Percentiles rank a stretch among this genome's conserved stretches.
Conservation (phyloP, 2,888 invertebrate genomes). For the Horisme vitalbata region DNA sequence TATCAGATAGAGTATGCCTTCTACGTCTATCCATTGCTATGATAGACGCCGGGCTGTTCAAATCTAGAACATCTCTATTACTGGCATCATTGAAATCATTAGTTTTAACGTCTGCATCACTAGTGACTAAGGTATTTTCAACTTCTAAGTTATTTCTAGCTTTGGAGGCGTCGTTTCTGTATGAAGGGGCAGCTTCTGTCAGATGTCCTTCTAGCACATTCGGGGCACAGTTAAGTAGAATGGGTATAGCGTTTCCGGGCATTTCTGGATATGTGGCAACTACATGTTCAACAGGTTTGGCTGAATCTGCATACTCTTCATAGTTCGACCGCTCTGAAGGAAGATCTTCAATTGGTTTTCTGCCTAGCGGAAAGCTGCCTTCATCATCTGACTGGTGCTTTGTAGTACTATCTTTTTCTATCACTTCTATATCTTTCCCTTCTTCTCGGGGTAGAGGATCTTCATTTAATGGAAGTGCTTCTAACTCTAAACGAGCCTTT, state of each 20-base stretch:
- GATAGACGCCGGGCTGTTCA: conserved; percentile 20
- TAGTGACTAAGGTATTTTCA: neutral
- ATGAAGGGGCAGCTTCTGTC: conserved; percentile 9
- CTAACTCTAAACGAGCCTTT: neutral
- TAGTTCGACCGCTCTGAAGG: conserved; percentile 12
- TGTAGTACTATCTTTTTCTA: neutral
- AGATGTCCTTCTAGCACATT: conserved; percentile 41
- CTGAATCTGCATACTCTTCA: neutral
- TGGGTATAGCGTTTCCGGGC: conserved; percentile 27
- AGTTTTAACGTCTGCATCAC: too few species aligned
- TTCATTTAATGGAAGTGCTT: neutral
- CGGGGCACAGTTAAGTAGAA: conserved; percentile 46
- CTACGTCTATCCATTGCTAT: conserved; percentile 27
- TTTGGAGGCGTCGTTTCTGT: conserved; percentile 5
- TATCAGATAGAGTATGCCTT: conserved; percentile 26
- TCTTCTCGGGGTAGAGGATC: neutral
- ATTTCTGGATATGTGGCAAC: conserved; percentile 12
- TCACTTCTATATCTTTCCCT: neutral
- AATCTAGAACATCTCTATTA: conserved; percentile 8
- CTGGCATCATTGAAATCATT: too few species aligned
- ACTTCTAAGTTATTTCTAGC: conserved; percentile 1
- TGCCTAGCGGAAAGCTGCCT: neutral
- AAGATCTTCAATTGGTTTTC: neutral
- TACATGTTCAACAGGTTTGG: conserved; percentile 3
- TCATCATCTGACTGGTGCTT: neutral